Conservation (phyloP, 2,888 invertebrate species). For the Drosophila longiperda region DNA sequence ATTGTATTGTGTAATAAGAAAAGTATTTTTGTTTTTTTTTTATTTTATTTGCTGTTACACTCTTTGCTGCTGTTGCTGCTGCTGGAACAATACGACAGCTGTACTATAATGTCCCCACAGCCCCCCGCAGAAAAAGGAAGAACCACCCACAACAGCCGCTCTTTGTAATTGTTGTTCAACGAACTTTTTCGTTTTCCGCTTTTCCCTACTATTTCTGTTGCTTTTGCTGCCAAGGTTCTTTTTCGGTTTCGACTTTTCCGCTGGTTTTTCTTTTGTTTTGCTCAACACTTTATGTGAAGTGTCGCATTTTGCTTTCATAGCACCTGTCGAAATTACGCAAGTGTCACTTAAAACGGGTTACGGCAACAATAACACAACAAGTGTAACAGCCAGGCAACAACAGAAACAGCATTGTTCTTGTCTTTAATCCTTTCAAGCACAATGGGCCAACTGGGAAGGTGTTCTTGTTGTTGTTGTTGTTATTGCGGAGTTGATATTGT, state of each 20-base stretch:
- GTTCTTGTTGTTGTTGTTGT: slow-evolving; percentile 15
- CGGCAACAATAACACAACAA: slow-evolving; percentile 39
- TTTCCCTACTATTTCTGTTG: slow-evolving; percentile 14
- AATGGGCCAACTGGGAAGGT: slow-evolving; percentile 22
- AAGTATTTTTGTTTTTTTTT: slow-evolving; percentile 32
- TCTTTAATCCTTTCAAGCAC: slow-evolving; percentile 67
- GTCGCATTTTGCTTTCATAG: slow-evolving; percentile 59
- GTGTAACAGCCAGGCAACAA: slow-evolving; percentile 21
- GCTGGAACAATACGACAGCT: slow-evolving; percentile 57
- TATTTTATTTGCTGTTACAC: slow-evolving; percentile 23
- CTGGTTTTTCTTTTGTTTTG: slow-evolving; percentile 55
- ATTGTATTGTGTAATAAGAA: slow-evolving; percentile 58
- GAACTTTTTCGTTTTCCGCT: slow-evolving; percentile 65
- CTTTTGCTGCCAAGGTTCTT: slow-evolving; percentile 21
- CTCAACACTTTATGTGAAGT: slow-evolving; percentile 56
- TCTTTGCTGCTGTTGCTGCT: slow-evolving; percentile 22
- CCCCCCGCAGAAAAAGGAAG: neutral
- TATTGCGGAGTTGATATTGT: slow-evolving; percentile 36
- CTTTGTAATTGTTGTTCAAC: slow-evolving; percentile 76
- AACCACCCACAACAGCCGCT: slow-evolving; percentile 36
- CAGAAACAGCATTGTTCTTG: slow-evolving; percentile 37
- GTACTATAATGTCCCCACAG: slow-evolving; percentile 40
- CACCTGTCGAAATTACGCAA: slow-evolving; percentile 77
- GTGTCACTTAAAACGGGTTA: slow-evolving; percentile 64
- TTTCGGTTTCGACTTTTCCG: slow-evolving; percentile 29